phyloP scores from a whole-genome alignment of 1,140 invertebrate genomes.

The Platyscapa corneri region DNA sequence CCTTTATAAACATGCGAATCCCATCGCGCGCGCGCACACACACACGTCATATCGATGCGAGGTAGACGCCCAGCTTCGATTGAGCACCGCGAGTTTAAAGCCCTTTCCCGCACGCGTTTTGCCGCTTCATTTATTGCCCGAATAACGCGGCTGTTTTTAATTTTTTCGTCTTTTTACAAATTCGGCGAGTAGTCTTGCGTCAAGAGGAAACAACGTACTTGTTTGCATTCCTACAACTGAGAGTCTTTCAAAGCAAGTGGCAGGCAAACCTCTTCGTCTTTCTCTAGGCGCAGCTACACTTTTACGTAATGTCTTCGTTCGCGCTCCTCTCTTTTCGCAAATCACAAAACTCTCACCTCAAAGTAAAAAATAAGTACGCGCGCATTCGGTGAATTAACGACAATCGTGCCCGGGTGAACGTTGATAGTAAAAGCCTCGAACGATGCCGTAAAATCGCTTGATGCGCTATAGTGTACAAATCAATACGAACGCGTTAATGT shows the following conservation, averaged over 20 bases:
- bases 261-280: no score
- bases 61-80: neutral
- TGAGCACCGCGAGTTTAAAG: neutral
- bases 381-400: no score
- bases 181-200: neutral
- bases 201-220: neutral
- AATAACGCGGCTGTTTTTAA: neutral
- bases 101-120: no score
- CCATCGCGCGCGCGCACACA: neutral
- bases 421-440: no score
- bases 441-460: neutral
- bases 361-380: no score
- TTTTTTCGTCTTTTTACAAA: neutral
- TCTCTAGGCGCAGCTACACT: no score
- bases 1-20: slow-evolving; percentile 26
- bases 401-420: no score
- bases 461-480: neutral
- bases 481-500: neutral
- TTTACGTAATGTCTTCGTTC: no score
- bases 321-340: no score
- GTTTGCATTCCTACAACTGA: no score
- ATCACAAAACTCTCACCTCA: no score
- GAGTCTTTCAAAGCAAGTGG: no score
- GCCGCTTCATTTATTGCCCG: neutral
- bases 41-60: neutral